A percentile compares a stretch with the other conserved stretches of the same genome.
Evolutionary conservation across 1,140 invertebrate genomes (phyloP).

Genomic region (Bombus picipes): DNA sequence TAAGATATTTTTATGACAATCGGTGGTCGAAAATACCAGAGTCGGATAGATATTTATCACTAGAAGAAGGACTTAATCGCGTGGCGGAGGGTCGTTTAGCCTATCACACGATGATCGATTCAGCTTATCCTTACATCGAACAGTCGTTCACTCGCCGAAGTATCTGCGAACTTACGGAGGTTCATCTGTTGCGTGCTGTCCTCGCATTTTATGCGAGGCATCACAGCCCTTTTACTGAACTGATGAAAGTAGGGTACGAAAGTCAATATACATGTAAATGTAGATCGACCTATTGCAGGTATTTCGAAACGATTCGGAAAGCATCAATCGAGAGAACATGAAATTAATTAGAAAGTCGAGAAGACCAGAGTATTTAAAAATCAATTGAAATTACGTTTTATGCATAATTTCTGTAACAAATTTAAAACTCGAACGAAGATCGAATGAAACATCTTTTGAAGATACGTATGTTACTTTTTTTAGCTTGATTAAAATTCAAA

Average conservation of each 20-base stretch:
- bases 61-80: constrained; percentile 53
- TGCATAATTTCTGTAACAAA: background rate
- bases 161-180: constrained; percentile 66
- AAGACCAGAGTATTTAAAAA: background rate
- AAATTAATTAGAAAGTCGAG: background rate
- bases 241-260: constrained; percentile 63
- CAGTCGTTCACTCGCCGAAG: constrained; percentile 50
- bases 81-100: constrained; percentile 58
- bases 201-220: constrained; percentile 57
- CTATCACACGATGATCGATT: constrained; percentile 60
- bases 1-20: constrained; percentile 60
- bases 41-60: constrained; percentile 45
- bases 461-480: background rate
- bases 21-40: constrained; percentile 62
- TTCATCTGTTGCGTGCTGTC: constrained; percentile 53
- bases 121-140: constrained; percentile 66
- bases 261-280: background rate
- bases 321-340: background rate
- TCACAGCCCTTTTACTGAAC: constrained; percentile 59
- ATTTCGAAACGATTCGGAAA: background rate
- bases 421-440: background rate
- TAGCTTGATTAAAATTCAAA: constrained; percentile 55
- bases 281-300: background rate
- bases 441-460: background rate
- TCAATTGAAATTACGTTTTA: background rate